phyloP scores from a whole-genome alignment of 2,888 invertebrate species.

The Ophioninae sp. region DNA sequence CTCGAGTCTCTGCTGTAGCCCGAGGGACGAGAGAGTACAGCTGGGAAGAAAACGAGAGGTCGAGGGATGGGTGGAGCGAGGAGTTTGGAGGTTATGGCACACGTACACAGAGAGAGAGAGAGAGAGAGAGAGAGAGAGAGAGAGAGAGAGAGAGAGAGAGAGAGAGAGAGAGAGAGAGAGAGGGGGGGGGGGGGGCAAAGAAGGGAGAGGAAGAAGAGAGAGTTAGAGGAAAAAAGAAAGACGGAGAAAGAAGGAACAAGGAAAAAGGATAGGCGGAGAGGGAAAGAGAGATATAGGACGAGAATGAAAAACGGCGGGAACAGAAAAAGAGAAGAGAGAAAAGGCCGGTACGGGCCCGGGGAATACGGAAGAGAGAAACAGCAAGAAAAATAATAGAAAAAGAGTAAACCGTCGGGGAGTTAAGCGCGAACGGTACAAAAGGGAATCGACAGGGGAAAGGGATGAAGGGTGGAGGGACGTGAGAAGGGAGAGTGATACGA shows the following conservation, averaged over 20 bases:
- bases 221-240: neutral
- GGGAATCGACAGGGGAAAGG: too few species aligned
- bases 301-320: too few species aligned
- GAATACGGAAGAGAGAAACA: too few species aligned
- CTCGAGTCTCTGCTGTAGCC: neutral
- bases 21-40: neutral
- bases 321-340: too few species aligned
- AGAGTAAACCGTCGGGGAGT: too few species aligned
- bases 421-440: too few species aligned
- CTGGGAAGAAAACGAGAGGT: neutral
- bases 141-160: neutral
- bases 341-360: too few species aligned
- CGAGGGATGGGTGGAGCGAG: neutral
- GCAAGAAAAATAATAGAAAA: too few species aligned
- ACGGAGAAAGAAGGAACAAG: neutral
- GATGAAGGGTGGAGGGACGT: too few species aligned
- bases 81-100: neutral
- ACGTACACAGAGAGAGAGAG: neutral
- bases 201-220: neutral
- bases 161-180: neutral
- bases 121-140: neutral
- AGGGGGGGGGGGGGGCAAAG: neutral
- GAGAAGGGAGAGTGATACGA: too few species aligned
- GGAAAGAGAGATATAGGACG: too few species aligned
- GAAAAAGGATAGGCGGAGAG: conserved; percentile 38